Base-by-base conservation (phyloP, 2,113 vertebrate species). In the Cathartes aura region DNA sequence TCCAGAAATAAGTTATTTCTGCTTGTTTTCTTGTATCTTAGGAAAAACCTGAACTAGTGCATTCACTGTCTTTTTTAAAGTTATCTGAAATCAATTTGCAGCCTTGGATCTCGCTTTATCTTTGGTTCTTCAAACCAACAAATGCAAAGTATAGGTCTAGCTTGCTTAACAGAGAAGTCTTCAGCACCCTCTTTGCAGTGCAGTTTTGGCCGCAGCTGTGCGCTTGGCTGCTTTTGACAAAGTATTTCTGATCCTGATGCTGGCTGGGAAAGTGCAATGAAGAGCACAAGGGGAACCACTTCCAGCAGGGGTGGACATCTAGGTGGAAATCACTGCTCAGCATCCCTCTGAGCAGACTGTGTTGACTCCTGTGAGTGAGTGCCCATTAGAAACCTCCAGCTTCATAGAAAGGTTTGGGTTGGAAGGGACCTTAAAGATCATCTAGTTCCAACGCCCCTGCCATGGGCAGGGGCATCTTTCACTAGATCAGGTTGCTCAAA, bases 321-420 rank as follows among this genome's bases (percentile, higher is more conserved):
- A 40, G 8, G 11, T 56, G 30, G 36, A 56, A 73, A 60, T 9
- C 27, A 63, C 16, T 0, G 2, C 4, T 34, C 34, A 50, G 27
- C 27, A 32, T 34, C 36, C 45, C 43, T 40, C 59, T 45, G 52
- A 78, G 55, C 6, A 68, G 45, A 22, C 42, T 36, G 19, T 7
- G 2, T 20, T 0, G 0, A 24, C 11, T 67, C 27, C 48, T 48
- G 16, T 60, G 27, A 74, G n/a, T 20, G 15, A 76, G 29, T 0
- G 0, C 5, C 34, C 14, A 7, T n/a, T n/a, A 79, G 74, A 90
- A 82, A 42, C 17, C 58, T 73, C 50, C 47, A 81, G 38, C 17
- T 23, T 38, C 38, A 38, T 38, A 38, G 38, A 38, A 38, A 38
- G 38, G 38, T 38, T 38, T 38, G 38, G 38, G 38, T 38, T 38